phyloP scores from a whole-genome alignment of 2,113 vertebrate species.

The Boleophthalmus pectinirostris region DNA sequence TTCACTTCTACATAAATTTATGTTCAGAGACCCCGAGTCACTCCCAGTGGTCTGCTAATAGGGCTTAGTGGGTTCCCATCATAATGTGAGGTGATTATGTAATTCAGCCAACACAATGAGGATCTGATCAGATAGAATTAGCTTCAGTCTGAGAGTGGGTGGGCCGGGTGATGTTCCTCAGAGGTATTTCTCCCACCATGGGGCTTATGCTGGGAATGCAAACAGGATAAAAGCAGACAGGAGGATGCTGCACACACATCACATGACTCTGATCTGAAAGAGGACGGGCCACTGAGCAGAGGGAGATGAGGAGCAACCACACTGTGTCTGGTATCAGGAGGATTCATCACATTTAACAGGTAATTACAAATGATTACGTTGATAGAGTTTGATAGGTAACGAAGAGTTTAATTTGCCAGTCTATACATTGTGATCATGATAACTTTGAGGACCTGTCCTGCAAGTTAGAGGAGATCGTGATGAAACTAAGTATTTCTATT shows the following conservation, averaged over 20 bases:
- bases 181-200: conserved; percentile 34
- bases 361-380: conserved; percentile 26
- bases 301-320: conserved; percentile 30
- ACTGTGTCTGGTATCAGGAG: conserved; percentile 13
- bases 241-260: conserved; percentile 40
- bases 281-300: conserved; percentile 36
- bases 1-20: background rate
- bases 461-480: background rate
- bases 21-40: background rate
- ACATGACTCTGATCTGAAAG: conserved; percentile 75
- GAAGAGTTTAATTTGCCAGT: background rate
- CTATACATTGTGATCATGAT: background rate
- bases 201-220: conserved; percentile 34
- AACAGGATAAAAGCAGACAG: conserved; percentile 31
- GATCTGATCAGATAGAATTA: conserved; percentile 46
- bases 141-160: conserved; percentile 40
- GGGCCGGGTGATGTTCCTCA: conserved; percentile 25
- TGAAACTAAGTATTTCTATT: background rate
- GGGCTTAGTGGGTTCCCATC: conserved; percentile 6
- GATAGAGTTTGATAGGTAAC: background rate
- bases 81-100: conserved; percentile 24
- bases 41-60: background rate
- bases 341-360: conserved; percentile 30
- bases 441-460: background rate
- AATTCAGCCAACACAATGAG: conserved; percentile 36